These are phyloP conservation scores for Pyrrhosoma nymphula DNA, from an alignment of 2,888 invertebrate species.

Conservation along the genomic window DNA sequence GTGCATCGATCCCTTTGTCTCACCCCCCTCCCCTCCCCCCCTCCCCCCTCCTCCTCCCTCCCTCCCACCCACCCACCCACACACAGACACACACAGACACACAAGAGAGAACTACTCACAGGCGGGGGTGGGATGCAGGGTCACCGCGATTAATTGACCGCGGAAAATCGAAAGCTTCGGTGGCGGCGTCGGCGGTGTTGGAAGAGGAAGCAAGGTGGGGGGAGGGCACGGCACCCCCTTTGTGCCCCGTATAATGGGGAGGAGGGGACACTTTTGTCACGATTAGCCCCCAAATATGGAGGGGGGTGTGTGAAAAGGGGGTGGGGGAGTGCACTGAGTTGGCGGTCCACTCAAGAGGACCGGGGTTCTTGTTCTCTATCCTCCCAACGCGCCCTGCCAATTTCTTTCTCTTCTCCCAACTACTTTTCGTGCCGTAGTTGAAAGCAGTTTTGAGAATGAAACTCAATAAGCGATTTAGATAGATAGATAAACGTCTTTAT, in stretches of 20 bases:
- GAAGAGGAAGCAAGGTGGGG: background rate
- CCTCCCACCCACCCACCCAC: background rate
- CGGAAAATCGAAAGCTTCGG: constrained; percentile 31
- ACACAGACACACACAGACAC: background rate
- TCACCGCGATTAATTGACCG: constrained; percentile 36
- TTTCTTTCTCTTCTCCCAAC: too few relatives aligned
- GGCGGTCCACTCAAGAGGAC: background rate
- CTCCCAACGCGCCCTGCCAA: too few relatives aligned
- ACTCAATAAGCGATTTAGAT: too few relatives aligned
- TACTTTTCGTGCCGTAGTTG: too few relatives aligned
- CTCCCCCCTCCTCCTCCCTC: background rate
- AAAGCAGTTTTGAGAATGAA: too few relatives aligned
- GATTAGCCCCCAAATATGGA: too few relatives aligned
- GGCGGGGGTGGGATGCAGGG: constrained; percentile 10
- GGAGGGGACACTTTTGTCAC: too few relatives aligned
- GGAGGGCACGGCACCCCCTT: background rate
- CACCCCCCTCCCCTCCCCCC: background rate
- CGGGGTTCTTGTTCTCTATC: background rate
- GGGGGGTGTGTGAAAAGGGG: too few relatives aligned
- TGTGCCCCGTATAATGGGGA: too few relatives aligned
- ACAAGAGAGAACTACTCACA: background rate
- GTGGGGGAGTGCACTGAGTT: too few relatives aligned
- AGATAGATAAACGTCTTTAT: too few relatives aligned
- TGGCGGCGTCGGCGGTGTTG: background rate
- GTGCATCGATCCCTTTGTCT: background rate